Conservation (phyloP, 2,113 vertebrate genomes). For the Eulemur macaco region DNA sequence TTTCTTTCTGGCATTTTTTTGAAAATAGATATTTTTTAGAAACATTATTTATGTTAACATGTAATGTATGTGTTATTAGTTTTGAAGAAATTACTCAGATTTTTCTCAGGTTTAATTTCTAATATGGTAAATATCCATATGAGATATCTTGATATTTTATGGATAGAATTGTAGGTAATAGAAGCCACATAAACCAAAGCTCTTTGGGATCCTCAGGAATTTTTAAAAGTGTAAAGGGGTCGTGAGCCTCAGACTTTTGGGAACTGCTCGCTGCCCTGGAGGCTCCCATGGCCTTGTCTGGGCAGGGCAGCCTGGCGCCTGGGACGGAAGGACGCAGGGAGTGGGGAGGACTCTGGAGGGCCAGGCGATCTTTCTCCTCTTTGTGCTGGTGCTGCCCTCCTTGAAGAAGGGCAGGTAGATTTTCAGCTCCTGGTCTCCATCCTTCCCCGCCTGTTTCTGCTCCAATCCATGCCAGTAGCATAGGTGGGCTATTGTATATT, state of each 20-base stretch:
- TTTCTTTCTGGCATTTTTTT: not conserved
- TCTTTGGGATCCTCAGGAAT: not conserved
- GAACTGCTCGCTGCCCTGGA: not conserved
- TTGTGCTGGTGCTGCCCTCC: rapidly evolving
- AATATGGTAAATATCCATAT: not conserved
- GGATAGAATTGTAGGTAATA: not conserved
- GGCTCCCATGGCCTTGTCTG: not conserved
- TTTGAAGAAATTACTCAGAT: not conserved
- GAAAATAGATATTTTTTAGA: not conserved
- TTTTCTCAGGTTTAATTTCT: not conserved
- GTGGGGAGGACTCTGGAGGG: rapidly evolving
- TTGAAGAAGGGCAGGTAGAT: not conserved
- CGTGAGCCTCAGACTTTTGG: not conserved
- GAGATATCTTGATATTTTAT: not conserved
- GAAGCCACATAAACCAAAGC: not conserved
- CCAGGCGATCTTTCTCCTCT: rapidly evolving
- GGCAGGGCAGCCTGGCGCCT: rapidly evolving
- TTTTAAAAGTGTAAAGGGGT: not conserved
- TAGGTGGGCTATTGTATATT: not conserved
- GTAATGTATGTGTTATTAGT: not conserved
- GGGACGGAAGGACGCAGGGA: not conserved
- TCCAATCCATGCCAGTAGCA: not conserved
- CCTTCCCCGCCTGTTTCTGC: not conserved
- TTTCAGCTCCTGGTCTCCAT: not conserved
- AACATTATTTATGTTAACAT: not conserved